Base-by-base conservation (phyloP, 2,797 vertebrate genomes). In the Spheniscus humboldti region DNA sequence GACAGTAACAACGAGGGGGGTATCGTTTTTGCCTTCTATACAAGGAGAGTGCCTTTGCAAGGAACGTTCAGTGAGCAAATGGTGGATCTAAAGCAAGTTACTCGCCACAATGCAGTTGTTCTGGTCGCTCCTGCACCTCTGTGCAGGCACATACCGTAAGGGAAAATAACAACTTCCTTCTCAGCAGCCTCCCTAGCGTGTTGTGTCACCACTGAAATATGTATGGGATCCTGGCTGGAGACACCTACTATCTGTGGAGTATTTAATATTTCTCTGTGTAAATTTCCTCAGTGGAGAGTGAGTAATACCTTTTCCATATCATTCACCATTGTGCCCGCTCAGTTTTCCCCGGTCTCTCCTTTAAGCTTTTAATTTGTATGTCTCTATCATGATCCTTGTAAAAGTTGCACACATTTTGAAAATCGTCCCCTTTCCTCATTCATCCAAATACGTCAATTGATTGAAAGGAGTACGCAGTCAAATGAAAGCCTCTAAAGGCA, bases 1-100 rank as follows among this genome's bases (percentile, higher is more conserved):
- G 48, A 48, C 7, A 45, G 22, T 60, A 56, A 45, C 37, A 50
- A 45, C 0, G 2, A n/a, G 11, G 10, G 1, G 7, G 5, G 6
- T 20, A 6, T 62, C 7, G 2, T 9, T 91, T 59, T 86, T 76
- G 66, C 7, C 62, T 88, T 72, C 64, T 37, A 5, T 25, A 41
- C 45, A n/a, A 43, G 55, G 20, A 83, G 33, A 79, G 39, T 0
- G 2, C 52, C 43, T 76, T 85, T 85, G 55, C 72, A 71, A 79
- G 71, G 47, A 79, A 35, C 6, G 5, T 85, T 83, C 1, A 2
- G n/a, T 35, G 67, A 5, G 6, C 28, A n/a, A 73, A 62, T 0
- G 0, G 53, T 45, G 39, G 18, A 59, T 60, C 68, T 83, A 33
- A 63, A 77, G 33, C 20, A 3, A 33, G 23, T 91, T 79, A 82